These are phyloP conservation scores for Delichon dasypus DNA, from an alignment of 2,797 vertebrate genomes.

Conservation along the genomic window DNA sequence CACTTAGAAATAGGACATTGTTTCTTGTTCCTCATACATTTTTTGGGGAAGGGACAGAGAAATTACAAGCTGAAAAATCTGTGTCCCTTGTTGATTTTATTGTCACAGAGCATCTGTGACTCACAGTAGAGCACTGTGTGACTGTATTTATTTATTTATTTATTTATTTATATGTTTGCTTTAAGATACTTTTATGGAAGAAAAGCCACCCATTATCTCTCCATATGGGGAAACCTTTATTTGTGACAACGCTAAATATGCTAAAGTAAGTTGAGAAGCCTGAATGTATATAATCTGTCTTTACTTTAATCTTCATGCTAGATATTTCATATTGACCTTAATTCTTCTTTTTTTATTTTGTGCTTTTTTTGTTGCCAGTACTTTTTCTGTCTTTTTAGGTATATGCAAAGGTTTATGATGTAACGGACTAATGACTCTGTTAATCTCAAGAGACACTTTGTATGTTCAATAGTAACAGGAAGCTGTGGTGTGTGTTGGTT, in stretches of 20 bases:
- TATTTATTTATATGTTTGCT: background rate
- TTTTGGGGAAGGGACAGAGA: background rate
- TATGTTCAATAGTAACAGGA: background rate
- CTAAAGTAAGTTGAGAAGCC: slow-evolving; percentile 79
- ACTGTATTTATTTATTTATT: background rate
- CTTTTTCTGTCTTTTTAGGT: background rate
- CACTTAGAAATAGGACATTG: background rate
- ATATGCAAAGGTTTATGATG: background rate
- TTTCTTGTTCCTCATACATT: background rate
- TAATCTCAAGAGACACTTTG: background rate
- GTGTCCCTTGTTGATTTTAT: background rate
- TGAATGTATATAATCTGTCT: background rate
- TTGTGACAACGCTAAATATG: slow-evolving; percentile 75
- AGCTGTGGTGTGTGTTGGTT: background rate
- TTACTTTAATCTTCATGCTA: background rate
- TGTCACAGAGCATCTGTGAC: background rate
- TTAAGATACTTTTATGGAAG: slow-evolving; percentile 74
- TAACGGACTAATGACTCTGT: background rate
- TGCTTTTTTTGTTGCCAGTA: background rate
- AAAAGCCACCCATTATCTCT: slow-evolving; percentile 78
- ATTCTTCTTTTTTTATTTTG: background rate
- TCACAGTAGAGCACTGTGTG: background rate
- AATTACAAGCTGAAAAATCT: background rate
- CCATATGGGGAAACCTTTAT: slow-evolving; percentile 92
- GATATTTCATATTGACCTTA: background rate